Evolutionary conservation across 2,888 invertebrate genomes (phyloP), one percentile per base, ranked within the genome.

Genomic region (Epinotia nisella): DNA sequence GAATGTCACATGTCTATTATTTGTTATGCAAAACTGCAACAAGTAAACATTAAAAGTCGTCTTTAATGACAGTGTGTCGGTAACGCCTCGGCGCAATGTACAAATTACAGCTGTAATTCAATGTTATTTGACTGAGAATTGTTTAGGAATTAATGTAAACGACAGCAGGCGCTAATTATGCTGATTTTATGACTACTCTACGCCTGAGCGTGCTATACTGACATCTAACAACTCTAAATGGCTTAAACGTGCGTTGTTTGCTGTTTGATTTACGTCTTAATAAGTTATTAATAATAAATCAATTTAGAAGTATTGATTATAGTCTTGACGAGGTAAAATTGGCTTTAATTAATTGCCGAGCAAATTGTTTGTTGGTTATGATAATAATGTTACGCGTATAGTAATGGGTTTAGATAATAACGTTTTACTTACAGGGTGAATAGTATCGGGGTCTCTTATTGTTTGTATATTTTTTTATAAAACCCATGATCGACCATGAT

Each of bases 11-110:
- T 80, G 84, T 80, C 89, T 92, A 85, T 92, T 86, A 92, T 92
- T 92, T 91, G 90, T 80, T 91, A 92, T 92, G 92, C 89, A 86
- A 92, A 92, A 86, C 82, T 81, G 75, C 80, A 80, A 80, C 81
- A 83, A 82, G 80, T 75, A 74, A 77, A 75, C 85, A 85, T 88
- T 87, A 87, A 86, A 84, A 82, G 79, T 83, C 82, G 81, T 81
- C 83, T 79, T 80, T 90, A 91, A 91, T 91, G 85, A 87, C 85
- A 87, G 85, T 77, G 68, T 71, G 77, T 76, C 61, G 78, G 77
- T 76, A 80, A 80, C 80, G 81, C 78, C 78, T 78, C 79, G 81
- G 80, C 81, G 82, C 82, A 81, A 84, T 81, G 78, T 78, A 85
- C 87, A 87, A 90, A 91, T 91, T 89, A 85, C 86, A 83, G 81